Conservation (phyloP, 2,888 invertebrate genomes). For the Cataglyphis cursor region DNA sequence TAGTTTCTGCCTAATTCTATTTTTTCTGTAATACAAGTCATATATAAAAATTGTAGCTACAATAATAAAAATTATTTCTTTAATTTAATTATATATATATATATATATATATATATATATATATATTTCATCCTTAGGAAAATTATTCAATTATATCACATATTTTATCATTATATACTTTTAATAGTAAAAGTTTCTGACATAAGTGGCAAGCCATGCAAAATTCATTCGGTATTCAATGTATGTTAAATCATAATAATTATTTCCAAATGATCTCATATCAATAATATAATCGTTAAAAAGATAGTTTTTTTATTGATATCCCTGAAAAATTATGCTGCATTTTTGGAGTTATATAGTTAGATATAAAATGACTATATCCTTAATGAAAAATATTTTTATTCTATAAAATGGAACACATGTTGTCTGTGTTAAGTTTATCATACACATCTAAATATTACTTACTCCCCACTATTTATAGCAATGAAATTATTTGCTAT, state of each 20-base stretch:
- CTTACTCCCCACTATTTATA: conserved; percentile 49
- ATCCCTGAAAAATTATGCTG: neutral
- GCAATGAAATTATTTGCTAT: conserved; percentile 63
- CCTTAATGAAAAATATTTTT: neutral
- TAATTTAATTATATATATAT: no score
- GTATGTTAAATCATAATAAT: neutral
- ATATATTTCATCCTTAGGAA: neutral
- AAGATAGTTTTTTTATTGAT: neutral
- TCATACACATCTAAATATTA: neutral
- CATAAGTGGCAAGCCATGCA: neutral
- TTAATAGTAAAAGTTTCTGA: neutral
- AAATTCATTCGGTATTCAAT: neutral
- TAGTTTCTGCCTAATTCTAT: neutral
- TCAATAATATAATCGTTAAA: neutral
- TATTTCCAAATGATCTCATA: neutral
- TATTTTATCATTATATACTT: neutral
- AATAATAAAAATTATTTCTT: neutral
- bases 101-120: no score
- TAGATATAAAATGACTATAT: neutral
- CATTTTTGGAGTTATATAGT: neutral
- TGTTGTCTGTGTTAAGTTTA: neutral
- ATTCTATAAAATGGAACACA: neutral
- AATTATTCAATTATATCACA: neutral
- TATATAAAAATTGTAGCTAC: neutral
- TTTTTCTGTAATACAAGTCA: neutral